A percentile compares a stretch with the other conserved stretches of the same genome.
These are phyloP conservation scores for Byasa hedistus DNA, from an alignment of 2,888 invertebrate genomes.

Conservation along the genomic window DNA sequence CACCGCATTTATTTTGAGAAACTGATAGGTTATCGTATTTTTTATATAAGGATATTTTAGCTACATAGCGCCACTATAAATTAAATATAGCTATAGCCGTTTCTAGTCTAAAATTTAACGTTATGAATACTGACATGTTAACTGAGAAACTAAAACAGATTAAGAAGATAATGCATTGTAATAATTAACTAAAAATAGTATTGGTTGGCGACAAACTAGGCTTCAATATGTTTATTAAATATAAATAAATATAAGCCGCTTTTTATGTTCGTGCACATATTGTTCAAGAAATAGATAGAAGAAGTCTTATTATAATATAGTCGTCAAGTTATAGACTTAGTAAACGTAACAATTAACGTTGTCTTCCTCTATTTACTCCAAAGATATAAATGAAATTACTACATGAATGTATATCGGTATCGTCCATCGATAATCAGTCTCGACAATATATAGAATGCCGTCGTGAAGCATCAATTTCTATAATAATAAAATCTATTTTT, in stretches of 20 bases:
- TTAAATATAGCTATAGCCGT: neutral
- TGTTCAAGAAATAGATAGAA: no score
- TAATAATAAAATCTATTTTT: constrained; percentile 21
- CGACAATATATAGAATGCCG: constrained; percentile 6
- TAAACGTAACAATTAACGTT: neutral
- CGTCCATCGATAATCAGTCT: neutral
- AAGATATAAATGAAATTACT: constrained; percentile 6
- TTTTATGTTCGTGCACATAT: no score
- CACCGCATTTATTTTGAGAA: neutral
- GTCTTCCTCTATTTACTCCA: constrained; percentile 1
- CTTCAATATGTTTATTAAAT: no score
- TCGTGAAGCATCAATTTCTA: constrained; percentile 14
- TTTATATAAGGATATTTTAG: neutral
- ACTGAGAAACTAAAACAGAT: neutral
- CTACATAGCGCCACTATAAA: neutral
- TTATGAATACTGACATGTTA: neutral
- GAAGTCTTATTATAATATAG: no score
- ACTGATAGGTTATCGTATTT: neutral
- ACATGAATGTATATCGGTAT: neutral
- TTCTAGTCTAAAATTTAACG: neutral
- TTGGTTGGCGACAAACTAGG: neutral
- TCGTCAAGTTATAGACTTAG: neutral
- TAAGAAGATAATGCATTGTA: neutral
- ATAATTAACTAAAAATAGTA: neutral
- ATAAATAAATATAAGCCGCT: no score